Percentiles rank a stretch among this genome's conserved stretches.
Conservation (phyloP, 2,113 vertebrate species). For the Dicrurus megarhynchus region DNA sequence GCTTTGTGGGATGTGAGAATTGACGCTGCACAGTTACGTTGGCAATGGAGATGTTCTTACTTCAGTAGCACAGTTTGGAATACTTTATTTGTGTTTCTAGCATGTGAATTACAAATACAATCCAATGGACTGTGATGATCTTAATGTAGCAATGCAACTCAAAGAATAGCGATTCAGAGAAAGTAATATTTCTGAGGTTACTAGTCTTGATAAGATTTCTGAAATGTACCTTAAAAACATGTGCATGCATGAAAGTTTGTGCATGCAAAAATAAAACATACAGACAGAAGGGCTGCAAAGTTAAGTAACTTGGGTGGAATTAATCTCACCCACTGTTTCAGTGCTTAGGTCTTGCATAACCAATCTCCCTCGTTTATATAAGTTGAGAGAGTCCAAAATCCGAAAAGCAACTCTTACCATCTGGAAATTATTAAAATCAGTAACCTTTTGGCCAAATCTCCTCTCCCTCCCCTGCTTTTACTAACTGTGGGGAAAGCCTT, state of each 20-base stretch:
- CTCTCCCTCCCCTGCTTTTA: neutral
- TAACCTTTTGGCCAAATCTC: neutral
- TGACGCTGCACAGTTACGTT: slow-evolving; percentile 1
- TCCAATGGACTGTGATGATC: neutral
- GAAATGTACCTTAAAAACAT: neutral
- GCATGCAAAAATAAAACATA: neutral
- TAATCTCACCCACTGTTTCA: neutral
- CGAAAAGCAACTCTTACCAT: neutral
- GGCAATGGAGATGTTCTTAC: slow-evolving; percentile 30
- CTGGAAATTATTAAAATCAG: neutral
- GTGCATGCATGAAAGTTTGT: neutral
- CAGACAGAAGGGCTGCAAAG: neutral
- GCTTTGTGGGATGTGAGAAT: slow-evolving; percentile 66
- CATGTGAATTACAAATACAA: neutral
- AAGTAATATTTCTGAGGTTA: neutral
- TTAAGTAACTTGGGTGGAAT: slow-evolving; percentile 4
- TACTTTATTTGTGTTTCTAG: neutral
- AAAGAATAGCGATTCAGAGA: neutral
- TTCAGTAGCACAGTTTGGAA: slow-evolving; percentile 11
- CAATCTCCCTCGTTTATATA: neutral
- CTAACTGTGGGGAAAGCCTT: neutral
- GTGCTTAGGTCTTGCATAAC: neutral
- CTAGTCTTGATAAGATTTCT: neutral
- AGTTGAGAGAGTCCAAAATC: neutral
- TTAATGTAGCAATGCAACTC: neutral